Evolutionary conservation across 2,888 invertebrate genomes (phyloP).

Genomic region (Thalpophila matura): DNA sequence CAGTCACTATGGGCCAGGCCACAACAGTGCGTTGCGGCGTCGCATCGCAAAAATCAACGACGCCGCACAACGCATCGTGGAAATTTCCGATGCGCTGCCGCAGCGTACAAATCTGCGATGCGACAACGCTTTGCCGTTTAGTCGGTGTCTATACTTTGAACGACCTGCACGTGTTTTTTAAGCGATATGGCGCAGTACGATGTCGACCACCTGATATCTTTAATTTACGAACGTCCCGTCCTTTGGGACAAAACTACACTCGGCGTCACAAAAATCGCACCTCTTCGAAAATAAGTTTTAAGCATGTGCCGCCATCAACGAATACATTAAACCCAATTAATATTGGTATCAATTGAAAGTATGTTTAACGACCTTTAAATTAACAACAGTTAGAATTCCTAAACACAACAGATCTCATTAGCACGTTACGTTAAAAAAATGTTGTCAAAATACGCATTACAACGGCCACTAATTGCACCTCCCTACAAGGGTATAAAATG

Average conservation of each 20-base stretch:
- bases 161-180: slow-evolving; percentile 30
- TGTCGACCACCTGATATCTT: slow-evolving; percentile 27
- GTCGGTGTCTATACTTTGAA: slow-evolving; percentile 28
- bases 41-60: slow-evolving; percentile 22
- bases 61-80: slow-evolving; percentile 20
- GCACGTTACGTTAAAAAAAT: too few relatives aligned
- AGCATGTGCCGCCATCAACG: too few relatives aligned
- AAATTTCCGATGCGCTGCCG: slow-evolving; percentile 22
- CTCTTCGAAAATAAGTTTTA: too few relatives aligned
- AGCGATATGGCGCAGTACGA: slow-evolving; percentile 31
- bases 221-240: slow-evolving; percentile 36
- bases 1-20: neutral
- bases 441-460: too few relatives aligned
- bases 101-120: slow-evolving; percentile 19
- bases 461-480: too few relatives aligned
- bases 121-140: slow-evolving; percentile 21
- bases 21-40: slow-evolving; percentile 18
- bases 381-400: too few relatives aligned
- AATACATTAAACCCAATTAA: too few relatives aligned
- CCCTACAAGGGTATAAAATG: too few relatives aligned
- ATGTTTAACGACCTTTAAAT: too few relatives aligned
- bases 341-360: too few relatives aligned
- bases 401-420: too few relatives aligned
- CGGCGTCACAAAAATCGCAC: too few relatives aligned
- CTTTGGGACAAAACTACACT: slow-evolving; percentile 30